Evolutionary conservation across 2,113 vertebrate genomes (phyloP).

Genomic region (Danionella cerebrum): DNA sequence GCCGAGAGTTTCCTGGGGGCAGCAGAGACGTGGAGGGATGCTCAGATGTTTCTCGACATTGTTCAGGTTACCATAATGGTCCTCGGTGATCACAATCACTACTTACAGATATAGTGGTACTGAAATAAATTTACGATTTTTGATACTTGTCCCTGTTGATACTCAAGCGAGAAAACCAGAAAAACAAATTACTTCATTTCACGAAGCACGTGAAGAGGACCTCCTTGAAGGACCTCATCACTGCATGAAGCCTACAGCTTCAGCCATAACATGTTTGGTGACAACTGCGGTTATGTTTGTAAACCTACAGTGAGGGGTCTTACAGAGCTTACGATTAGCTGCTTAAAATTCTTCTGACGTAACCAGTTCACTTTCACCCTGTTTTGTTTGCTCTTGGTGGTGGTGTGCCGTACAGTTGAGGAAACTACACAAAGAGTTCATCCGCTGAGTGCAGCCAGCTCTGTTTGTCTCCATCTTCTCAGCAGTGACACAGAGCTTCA

Average conservation of each 20-base stretch:
- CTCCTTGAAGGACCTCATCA: conserved; percentile 36
- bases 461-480: conserved; percentile 5
- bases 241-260: conserved; percentile 42
- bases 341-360: conserved; percentile 72
- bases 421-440: conserved; percentile 12
- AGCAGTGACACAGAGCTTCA: neutral
- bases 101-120: no score
- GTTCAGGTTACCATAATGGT: no score
- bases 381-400: conserved; percentile 31
- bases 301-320: conserved; percentile 53
- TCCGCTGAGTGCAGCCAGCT: neutral
- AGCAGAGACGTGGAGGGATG: no score
- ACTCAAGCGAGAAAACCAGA: no score
- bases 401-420: conserved; percentile 13
- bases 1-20: no score
- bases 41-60: no score
- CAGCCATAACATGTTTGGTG: conserved; percentile 53
- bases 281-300: conserved; percentile 41
- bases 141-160: no score
- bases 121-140: no score
- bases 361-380: conserved; percentile 46
- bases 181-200: no score
- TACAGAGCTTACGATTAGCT: conserved; percentile 68
- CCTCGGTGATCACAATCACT: no score
- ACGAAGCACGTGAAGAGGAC: no score